A percentile compares a stretch with the other conserved stretches of the same genome.
Evolutionary conservation across 2,888 invertebrate genomes (phyloP).

Genomic region (Plebejus argus): DNA sequence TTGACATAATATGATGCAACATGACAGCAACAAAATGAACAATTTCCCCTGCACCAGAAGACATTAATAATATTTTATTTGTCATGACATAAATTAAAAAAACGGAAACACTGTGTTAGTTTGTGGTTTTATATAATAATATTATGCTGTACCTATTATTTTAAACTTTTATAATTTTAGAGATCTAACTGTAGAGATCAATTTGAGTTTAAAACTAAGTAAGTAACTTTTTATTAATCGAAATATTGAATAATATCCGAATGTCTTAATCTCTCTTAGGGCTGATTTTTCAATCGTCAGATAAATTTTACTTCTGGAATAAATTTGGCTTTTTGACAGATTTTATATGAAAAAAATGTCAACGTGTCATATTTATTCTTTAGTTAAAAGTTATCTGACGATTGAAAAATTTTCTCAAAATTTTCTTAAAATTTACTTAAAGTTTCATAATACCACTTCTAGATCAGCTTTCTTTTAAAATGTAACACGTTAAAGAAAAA

Average conservation of each 20-base stretch:
- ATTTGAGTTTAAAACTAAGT: no score
- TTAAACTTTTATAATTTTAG: not conserved
- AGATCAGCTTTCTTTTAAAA: not conserved
- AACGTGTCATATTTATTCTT: no score
- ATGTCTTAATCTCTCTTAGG: not conserved
- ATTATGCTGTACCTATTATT: not conserved
- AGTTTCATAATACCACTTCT: not conserved
- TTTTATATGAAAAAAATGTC: no score
- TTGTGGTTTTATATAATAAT: not conserved
- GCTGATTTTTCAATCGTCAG: no score
- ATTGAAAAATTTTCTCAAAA: no score
- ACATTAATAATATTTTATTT: constrained; percentile 26
- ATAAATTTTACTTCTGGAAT: no score
- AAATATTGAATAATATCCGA: not conserved
- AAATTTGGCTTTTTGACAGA: no score
- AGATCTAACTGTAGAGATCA: no score
- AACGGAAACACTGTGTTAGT: constrained; percentile 20
- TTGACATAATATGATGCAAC: constrained; percentile 25
- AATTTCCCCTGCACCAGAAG: constrained; percentile 26
- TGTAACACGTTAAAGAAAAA: not conserved
- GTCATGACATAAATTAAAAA: constrained; percentile 27
- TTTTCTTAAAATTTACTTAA: no score
- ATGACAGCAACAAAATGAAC: constrained; percentile 29
- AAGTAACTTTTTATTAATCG: not conserved
- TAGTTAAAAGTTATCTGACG: no score